These are phyloP conservation scores for Trachemys scripta DNA, from an alignment of 2,113 vertebrate species.

Conservation along the genomic window DNA sequence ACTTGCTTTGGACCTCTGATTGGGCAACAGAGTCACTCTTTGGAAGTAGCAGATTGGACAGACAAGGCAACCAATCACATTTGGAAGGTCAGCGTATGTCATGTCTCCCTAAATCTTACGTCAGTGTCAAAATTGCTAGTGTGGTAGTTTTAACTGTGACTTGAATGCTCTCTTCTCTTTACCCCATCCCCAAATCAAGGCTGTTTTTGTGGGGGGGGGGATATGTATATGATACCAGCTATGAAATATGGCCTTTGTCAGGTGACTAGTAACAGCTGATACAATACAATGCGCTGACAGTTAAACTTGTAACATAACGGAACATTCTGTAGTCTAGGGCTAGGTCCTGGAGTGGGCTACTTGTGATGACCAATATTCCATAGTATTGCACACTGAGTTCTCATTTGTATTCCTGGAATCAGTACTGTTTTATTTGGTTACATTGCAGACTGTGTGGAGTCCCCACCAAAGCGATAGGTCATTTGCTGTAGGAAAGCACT, in stretches of 20 bases:
- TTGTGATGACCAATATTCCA: background rate
- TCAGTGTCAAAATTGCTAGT: background rate
- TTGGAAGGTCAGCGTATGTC: conserved; percentile 91
- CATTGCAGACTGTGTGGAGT: background rate
- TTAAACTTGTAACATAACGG: background rate
- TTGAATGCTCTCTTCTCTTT: background rate
- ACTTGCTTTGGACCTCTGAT: conserved; percentile 97
- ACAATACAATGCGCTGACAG: background rate
- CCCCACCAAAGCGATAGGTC: background rate
- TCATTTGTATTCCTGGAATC: background rate
- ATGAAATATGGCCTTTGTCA: background rate
- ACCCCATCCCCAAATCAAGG: background rate
- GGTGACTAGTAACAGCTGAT: background rate
- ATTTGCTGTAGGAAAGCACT: conserved; percentile 3
- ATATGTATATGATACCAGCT: background rate
- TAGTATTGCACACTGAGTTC: background rate
- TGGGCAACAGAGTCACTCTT: conserved; percentile 94
- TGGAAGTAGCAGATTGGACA: conserved; percentile 94
- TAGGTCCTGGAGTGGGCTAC: background rate
- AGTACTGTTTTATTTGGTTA: conserved; percentile 33
- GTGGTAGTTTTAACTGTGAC: background rate
- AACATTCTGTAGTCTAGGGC: background rate
- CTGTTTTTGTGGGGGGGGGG: background rate
- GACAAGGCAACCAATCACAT: conserved; percentile 93
- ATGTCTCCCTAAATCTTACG: background rate